These are phyloP conservation scores for Passerina amoena DNA, from an alignment of 2,113 vertebrate genomes.

Conservation along the genomic window DNA sequence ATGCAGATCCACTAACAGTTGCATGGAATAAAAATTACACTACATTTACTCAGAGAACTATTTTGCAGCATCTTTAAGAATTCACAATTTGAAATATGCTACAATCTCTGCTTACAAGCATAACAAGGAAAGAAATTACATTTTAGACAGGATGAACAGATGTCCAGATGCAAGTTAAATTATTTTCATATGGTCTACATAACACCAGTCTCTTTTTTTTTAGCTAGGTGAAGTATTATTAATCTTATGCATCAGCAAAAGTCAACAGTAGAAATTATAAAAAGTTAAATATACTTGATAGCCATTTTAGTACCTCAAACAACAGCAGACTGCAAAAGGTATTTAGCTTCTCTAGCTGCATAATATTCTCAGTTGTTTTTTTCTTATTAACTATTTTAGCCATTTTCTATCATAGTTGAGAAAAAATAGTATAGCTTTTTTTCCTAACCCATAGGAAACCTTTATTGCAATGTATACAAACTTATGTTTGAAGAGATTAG, in stretches of 20 bases:
- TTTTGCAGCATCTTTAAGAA: not conserved
- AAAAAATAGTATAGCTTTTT: not conserved
- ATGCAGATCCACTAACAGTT: not conserved
- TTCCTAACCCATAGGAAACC: not conserved
- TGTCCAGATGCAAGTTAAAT: not conserved
- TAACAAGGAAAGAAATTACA: not conserved
- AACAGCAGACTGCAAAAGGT: not conserved
- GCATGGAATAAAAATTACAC: not conserved
- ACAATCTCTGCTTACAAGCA: not conserved
- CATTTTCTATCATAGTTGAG: not conserved
- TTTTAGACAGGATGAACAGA: not conserved
- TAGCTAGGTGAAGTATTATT: not conserved
- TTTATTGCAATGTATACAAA: not conserved
- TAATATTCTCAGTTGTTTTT: not conserved
- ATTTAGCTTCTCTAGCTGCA: not conserved
- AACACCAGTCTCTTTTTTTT: not conserved
- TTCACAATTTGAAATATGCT: not conserved
- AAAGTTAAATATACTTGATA: not conserved
- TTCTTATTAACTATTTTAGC: not conserved
- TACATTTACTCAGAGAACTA: not conserved
- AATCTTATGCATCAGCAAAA: not conserved
- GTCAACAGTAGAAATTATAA: not conserved
- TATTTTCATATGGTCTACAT: not conserved
- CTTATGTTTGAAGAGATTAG: not conserved
- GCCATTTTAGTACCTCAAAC: not conserved